Conservation (phyloP, 2,113 vertebrate species). For the Halcyon senegalensis region DNA sequence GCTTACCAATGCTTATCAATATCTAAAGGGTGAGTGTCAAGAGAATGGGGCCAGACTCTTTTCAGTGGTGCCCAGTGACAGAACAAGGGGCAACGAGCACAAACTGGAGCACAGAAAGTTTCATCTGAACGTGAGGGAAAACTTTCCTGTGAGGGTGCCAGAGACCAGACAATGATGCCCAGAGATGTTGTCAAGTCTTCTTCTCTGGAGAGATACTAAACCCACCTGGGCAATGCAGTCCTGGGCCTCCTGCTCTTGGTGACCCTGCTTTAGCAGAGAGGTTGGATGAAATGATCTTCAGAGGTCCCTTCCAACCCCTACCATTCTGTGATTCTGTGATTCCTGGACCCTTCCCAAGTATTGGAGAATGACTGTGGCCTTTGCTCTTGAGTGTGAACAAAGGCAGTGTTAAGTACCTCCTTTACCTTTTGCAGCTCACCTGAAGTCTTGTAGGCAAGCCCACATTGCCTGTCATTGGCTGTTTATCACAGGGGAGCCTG, state of each 20-base stretch:
- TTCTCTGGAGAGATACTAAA: neutral
- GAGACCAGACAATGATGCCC: too few relatives aligned
- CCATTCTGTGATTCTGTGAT: neutral
- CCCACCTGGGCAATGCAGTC: neutral
- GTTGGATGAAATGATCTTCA: neutral
- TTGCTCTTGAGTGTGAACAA: neutral
- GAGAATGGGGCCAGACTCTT: neutral
- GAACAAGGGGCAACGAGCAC: neutral
- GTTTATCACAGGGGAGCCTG: neutral
- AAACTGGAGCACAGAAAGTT: neutral
- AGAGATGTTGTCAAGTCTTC: neutral
- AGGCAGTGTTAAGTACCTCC: neutral
- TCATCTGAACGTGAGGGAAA: neutral
- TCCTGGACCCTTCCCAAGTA: neutral
- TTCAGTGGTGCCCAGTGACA: neutral
- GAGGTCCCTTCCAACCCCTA: neutral
- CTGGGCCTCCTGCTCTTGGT: neutral
- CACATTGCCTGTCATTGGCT: neutral
- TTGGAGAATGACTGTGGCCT: neutral
- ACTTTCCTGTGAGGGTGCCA: neutral
- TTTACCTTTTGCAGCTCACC: neutral
- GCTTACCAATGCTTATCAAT: neutral
- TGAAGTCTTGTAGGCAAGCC: neutral
- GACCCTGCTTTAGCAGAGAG: neutral
- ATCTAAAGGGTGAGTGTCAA: neutral